These are phyloP conservation scores for Clavelina lepadiformis DNA, from an alignment of 23 tunicate species.

Conservation along the genomic window DNA sequence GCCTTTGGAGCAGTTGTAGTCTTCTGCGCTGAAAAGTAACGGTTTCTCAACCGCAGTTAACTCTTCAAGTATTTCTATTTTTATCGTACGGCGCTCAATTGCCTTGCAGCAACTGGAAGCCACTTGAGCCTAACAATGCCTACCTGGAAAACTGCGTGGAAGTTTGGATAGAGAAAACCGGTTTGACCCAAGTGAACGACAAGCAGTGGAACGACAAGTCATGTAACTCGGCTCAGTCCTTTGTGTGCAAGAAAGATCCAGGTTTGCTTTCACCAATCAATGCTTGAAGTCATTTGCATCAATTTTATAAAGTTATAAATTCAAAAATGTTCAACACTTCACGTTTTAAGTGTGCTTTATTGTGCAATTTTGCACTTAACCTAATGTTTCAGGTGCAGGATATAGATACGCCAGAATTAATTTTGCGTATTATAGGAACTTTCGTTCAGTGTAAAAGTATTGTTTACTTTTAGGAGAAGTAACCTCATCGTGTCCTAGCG, in stretches of 20 bases:
- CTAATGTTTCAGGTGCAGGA: no score
- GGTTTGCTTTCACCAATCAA: conserved; percentile 8
- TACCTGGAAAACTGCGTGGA: conserved; percentile 87
- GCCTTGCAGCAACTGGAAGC: conserved; percentile 74
- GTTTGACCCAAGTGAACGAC: conserved; percentile 27
- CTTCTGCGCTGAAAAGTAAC: no score
- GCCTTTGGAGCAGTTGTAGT: no score
- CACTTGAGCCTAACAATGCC: conserved; percentile 77
- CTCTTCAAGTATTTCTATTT: no score
- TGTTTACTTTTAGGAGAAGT: conserved; percentile 2
- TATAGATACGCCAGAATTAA: no score
- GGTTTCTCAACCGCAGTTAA: no score
- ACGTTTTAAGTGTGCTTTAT: no score
- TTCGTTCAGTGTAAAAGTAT: neutral
- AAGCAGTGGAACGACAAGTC: conserved; percentile 83
- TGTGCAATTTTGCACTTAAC: no score
- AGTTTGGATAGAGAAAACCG: conserved; percentile 39
- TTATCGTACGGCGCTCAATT: no score
- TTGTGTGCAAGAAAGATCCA: conserved; percentile 51
- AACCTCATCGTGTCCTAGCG: conserved; percentile 41
- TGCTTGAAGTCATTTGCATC: neutral
- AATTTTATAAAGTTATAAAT: no score
- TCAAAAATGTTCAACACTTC: no score
- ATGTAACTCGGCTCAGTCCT: conserved; percentile 52
- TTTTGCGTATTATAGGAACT: no score